Percentiles rank a stretch among this genome's conserved stretches.
phyloP scores from a whole-genome alignment of 2,888 invertebrate genomes.

The Synergus umbraculus region DNA sequence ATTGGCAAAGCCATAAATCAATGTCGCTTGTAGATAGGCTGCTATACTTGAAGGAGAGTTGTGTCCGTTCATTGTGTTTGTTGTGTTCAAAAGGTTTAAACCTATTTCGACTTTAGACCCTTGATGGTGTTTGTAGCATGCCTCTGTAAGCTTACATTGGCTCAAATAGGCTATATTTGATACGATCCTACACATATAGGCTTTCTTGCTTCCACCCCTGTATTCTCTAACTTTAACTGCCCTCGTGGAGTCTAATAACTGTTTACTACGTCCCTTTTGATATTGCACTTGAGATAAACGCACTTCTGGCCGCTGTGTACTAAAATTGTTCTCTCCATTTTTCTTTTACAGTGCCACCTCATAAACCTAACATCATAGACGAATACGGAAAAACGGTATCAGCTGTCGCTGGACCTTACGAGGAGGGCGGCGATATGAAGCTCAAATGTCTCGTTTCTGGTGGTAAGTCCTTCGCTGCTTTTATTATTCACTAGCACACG shows the following conservation, averaged over 20 bases:
- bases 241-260: constrained; percentile 57
- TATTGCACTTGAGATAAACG: constrained; percentile 51
- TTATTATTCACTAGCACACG: constrained; percentile 5
- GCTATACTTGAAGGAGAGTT: constrained; percentile 4
- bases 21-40: constrained; percentile 52
- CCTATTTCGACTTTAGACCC: background rate
- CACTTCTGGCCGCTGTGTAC: constrained; percentile 47
- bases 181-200: background rate
- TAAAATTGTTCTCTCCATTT: constrained; percentile 54
- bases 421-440: constrained; percentile 85
- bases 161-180: constrained; percentile 20
- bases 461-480: constrained; percentile 79
- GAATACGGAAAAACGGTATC: constrained; percentile 83
- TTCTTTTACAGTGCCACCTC: constrained; percentile 84
- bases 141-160: constrained; percentile 22
- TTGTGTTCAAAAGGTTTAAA: background rate
- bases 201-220: background rate
- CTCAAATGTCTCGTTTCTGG: constrained; percentile 87
- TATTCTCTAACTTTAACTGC: constrained; percentile 36
- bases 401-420: constrained; percentile 85
- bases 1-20: constrained; percentile 62
- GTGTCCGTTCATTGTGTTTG: background rate
- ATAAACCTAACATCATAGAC: constrained; percentile 86
- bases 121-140: background rate
- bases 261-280: constrained; percentile 54